Evolutionary conservation across 2,797 vertebrate species (phyloP).

Genomic region (Crocodylus rhombifer): DNA sequence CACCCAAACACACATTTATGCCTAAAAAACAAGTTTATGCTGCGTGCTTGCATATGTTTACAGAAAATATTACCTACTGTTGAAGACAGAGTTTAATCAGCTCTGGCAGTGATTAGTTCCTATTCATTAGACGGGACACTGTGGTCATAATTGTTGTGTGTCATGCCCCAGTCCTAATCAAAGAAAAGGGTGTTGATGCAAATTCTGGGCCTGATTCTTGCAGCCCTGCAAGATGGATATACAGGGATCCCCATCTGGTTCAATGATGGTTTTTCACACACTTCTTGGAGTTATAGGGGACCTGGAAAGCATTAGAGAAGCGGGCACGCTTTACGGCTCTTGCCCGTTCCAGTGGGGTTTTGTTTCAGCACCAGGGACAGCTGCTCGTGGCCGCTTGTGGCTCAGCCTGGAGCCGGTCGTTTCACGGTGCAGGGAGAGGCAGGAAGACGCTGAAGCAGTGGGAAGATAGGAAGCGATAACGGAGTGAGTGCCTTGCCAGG

Average conservation of each 20-base stretch:
- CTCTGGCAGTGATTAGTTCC: not conserved
- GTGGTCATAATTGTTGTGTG: fast-evolving
- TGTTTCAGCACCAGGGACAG: constrained; percentile 65
- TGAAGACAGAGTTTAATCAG: not conserved
- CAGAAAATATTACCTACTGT: not conserved
- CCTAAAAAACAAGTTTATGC: not conserved
- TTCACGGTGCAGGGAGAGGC: too few species aligned
- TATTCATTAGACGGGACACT: not conserved
- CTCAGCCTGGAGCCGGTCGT: not conserved
- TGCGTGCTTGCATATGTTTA: not conserved
- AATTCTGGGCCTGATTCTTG: not conserved
- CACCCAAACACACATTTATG: too few species aligned
- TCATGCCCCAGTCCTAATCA: fast-evolving
- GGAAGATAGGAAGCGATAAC: too few species aligned
- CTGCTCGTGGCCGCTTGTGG: not conserved
- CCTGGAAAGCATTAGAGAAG: not conserved
- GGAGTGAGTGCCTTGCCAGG: too few species aligned
- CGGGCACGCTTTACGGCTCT: not conserved
- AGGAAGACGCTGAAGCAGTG: too few species aligned
- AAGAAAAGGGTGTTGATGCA: fast-evolving
- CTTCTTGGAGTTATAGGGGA: not conserved
- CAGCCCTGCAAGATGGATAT: not conserved
- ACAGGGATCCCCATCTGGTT: not conserved
- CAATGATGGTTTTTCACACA: not conserved
- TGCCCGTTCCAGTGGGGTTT: not conserved